Conservation (phyloP, 1,140 invertebrate genomes). For the Aphelinus atriplicis region DNA sequence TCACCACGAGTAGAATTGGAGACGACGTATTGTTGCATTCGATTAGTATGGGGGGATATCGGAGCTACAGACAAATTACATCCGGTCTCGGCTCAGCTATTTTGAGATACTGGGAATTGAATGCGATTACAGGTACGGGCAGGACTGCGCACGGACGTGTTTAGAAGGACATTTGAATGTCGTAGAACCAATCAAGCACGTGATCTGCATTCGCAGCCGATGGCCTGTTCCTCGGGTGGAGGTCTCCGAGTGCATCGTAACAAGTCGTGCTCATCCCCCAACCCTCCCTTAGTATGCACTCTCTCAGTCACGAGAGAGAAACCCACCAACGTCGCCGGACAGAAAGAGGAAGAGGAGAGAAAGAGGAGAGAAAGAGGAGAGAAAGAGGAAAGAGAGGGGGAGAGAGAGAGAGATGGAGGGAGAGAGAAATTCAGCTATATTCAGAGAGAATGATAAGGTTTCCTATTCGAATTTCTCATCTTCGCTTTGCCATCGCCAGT, state of each 20-base stretch:
- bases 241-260: slow-evolving; percentile 10
- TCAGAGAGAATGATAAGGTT: too few relatives aligned
- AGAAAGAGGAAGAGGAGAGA: too few relatives aligned
- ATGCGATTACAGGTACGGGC: neutral
- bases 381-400: neutral
- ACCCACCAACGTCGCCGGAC: too few relatives aligned
- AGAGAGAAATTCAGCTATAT: neutral
- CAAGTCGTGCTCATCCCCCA: neutral
- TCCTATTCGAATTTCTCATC: too few relatives aligned
- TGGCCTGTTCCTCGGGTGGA: neutral
- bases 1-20: too few relatives aligned
- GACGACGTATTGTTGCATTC: too few relatives aligned
- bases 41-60: too few relatives aligned
- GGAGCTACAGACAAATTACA: neutral
- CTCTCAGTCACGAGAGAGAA: too few relatives aligned
- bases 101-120: slow-evolving; percentile 18
- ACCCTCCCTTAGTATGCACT: too few relatives aligned
- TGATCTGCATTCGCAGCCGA: slow-evolving; percentile 32
- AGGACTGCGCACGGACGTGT: slow-evolving; percentile 23
- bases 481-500: too few relatives aligned
- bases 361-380: neutral
- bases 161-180: slow-evolving; percentile 35
- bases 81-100: neutral
- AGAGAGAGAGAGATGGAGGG: neutral
- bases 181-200: slow-evolving; percentile 34